phyloP scores from a whole-genome alignment of 2,888 invertebrate species.

The Oscheius myriophilus region DNA sequence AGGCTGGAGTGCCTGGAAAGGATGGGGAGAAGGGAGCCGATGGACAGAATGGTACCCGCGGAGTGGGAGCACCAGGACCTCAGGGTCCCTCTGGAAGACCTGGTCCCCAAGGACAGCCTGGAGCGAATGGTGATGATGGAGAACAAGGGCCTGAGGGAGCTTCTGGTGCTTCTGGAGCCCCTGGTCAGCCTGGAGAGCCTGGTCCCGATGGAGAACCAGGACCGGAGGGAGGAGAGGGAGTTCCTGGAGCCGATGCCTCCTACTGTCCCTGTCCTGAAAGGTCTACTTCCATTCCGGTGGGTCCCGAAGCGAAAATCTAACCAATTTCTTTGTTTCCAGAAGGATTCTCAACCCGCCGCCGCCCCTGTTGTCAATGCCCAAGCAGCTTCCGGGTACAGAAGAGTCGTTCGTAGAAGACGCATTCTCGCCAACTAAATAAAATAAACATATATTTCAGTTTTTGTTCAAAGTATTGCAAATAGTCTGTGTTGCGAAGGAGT shows the following conservation, averaged over 20 bases:
- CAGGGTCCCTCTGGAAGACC: conserved; percentile 43
- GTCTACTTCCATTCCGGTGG: conserved; percentile 33
- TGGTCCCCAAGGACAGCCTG: conserved; percentile 43
- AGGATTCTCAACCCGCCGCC: neutral
- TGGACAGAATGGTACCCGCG: conserved; percentile 43
- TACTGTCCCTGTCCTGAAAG: conserved; percentile 46
- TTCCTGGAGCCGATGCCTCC: conserved; percentile 47
- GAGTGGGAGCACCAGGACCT: conserved; percentile 21
- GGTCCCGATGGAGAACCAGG: conserved; percentile 34
- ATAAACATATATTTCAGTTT: no score
- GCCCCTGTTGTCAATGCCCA: neutral
- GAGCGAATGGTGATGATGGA: conserved; percentile 44
- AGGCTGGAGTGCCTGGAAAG: conserved; percentile 43
- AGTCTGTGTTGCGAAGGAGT: no score
- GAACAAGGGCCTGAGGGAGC: conserved; percentile 43
- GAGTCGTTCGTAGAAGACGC: conserved; percentile 14
- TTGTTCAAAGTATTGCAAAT: no score
- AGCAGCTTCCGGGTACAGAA: conserved; percentile 4
- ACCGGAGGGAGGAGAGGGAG: conserved; percentile 43
- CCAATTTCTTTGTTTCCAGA: neutral
- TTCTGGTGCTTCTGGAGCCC: conserved; percentile 46
- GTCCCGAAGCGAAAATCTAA: conserved; percentile 31
- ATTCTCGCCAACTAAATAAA: conserved; percentile 14
- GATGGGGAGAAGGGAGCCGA: conserved; percentile 47
- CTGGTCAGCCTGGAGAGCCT: conserved; percentile 22